These are phyloP conservation scores for Stegana nigrithorax DNA, from an alignment of 2,888 invertebrate genomes.

Conservation along the genomic window DNA sequence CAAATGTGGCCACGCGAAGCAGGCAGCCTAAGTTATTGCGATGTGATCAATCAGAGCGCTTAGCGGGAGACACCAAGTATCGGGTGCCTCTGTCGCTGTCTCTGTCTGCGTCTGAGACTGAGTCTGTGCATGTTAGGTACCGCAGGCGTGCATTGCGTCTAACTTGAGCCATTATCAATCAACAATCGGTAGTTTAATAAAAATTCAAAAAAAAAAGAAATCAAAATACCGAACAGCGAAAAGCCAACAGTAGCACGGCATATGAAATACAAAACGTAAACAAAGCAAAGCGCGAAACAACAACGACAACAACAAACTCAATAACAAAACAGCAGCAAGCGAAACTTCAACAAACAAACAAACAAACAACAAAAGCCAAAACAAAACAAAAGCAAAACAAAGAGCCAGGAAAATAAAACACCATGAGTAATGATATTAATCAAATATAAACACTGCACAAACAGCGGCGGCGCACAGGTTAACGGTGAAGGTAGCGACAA, in stretches of 20 bases:
- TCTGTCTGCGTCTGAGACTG: neutral
- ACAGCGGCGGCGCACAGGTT: conserved; percentile 38
- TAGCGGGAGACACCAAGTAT: too few relatives aligned
- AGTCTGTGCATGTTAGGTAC: conserved; percentile 25
- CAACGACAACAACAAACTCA: conserved; percentile 13
- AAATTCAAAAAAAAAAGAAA: too few relatives aligned
- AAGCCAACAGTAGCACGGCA: too few relatives aligned
- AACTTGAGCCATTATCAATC: neutral
- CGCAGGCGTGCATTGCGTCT: too few relatives aligned
- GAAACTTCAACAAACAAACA: too few relatives aligned
- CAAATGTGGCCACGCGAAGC: too few relatives aligned
- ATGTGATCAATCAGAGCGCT: too few relatives aligned
- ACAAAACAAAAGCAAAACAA: conserved; percentile 24
- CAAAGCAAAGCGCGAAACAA: conserved; percentile 40
- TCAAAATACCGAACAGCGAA: too few relatives aligned
- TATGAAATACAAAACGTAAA: too few relatives aligned
- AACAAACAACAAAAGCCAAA: conserved; percentile 21
- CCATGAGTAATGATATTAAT: conserved; percentile 46
- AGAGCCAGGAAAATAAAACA: conserved; percentile 22
- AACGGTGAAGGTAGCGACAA: conserved; percentile 21
- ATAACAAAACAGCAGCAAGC: too few relatives aligned
- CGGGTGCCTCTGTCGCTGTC: too few relatives aligned
- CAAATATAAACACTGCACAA: conserved; percentile 31
- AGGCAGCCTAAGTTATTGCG: too few relatives aligned
- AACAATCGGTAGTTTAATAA: neutral